These are phyloP conservation scores for Cremastinae sp. DNA, from an alignment of 2,888 invertebrate species.

Conservation along the genomic window DNA sequence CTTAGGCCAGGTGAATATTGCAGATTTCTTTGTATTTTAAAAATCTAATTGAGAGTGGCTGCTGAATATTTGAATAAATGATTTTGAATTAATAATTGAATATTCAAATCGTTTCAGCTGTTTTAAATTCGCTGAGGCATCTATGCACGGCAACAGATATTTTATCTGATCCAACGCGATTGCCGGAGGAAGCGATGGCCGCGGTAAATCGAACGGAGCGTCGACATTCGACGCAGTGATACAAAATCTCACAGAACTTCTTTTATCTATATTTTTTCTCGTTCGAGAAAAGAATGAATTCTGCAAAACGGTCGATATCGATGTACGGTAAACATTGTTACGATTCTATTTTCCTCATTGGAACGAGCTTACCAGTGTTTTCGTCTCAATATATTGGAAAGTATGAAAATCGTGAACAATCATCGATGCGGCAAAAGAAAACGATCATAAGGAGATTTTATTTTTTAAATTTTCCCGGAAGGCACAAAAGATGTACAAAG, in stretches of 20 bases:
- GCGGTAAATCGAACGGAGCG: conserved; percentile 82
- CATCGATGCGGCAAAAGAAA: neutral
- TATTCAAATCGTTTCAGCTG: conserved; percentile 85
- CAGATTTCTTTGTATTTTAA: too few species aligned
- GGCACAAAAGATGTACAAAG: neutral
- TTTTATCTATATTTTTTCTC: neutral
- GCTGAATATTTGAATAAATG: too few species aligned
- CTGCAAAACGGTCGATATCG: neutral
- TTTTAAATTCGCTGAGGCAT: conserved; percentile 93
- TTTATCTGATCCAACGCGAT: conserved; percentile 91
- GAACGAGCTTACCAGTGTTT: too few species aligned
- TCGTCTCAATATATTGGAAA: too few species aligned
- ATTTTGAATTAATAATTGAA: conserved; percentile 24
- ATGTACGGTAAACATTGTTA: too few species aligned
- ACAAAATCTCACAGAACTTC: conserved; percentile 12
- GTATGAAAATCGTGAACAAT: too few species aligned
- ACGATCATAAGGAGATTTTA: neutral
- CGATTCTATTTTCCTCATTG: too few species aligned
- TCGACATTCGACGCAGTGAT: conserved; percentile 62
- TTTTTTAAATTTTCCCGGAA: conserved; percentile 4
- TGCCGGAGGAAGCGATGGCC: conserved; percentile 94
- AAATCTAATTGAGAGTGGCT: too few species aligned
- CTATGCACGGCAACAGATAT: conserved; percentile 96
- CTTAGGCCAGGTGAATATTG: conserved; percentile 91
- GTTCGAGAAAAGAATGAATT: neutral